Evolutionary conservation across 2,113 vertebrate genomes (phyloP).

Genomic region (Emydura subglobosa): DNA sequence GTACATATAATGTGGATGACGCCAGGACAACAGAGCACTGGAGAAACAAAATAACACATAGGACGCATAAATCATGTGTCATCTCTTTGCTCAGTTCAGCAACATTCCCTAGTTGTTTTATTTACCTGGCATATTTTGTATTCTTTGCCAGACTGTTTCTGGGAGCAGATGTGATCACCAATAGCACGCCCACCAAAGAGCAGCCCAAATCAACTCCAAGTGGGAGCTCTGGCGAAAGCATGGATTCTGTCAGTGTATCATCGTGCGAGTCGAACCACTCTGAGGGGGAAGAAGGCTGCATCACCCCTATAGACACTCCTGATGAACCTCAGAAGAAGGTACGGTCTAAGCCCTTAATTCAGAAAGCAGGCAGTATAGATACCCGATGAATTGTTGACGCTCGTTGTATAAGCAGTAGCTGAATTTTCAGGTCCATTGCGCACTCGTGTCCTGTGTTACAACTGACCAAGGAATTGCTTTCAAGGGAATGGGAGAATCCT

Average conservation of each 20-base stretch:
- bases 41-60: not conserved
- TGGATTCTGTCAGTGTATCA: constrained; percentile 92
- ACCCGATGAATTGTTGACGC: fast-evolving
- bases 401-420: not conserved
- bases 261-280: constrained; percentile 91
- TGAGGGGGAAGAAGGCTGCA: constrained; percentile 81
- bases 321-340: constrained; percentile 89
- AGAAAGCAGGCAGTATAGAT: not conserved
- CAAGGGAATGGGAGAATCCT: not conserved
- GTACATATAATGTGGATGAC: not conserved
- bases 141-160: constrained; percentile 85
- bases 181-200: constrained; percentile 86
- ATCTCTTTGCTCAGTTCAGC: not conserved
- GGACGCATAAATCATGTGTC: not conserved
- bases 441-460: not conserved
- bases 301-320: constrained; percentile 75
- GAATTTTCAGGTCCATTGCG: not conserved
- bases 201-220: constrained; percentile 82
- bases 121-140: not conserved
- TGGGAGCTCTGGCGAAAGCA: constrained; percentile 93
- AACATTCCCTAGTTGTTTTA: not conserved
- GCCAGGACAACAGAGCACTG: not conserved
- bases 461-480: not conserved
- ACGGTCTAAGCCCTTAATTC: not conserved
- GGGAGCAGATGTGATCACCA: constrained; percentile 80